phyloP scores from a whole-genome alignment of 2,797 vertebrate species.

The Gymnothorax javanicus region DNA sequence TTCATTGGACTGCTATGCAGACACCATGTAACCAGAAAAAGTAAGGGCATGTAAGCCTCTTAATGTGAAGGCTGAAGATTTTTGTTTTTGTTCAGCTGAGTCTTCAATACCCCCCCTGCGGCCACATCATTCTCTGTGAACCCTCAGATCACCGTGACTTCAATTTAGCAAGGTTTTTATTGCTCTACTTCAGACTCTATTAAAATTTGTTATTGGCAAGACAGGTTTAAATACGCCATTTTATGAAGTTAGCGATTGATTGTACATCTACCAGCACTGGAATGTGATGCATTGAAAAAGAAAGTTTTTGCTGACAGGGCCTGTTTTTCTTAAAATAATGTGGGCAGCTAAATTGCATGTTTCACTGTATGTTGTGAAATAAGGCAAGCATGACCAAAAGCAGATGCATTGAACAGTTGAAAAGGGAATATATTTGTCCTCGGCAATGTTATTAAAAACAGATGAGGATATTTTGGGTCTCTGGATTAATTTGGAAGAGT shows the following conservation, averaged over 20 bases:
- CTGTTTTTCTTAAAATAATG: neutral
- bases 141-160: neutral
- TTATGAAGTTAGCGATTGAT: neutral
- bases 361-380: neutral
- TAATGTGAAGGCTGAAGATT: slow-evolving; percentile 12
- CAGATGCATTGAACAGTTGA: neutral
- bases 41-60: neutral
- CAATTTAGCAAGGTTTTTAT: slow-evolving; percentile 14
- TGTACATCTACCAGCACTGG: neutral
- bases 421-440: neutral
- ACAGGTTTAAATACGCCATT: slow-evolving; percentile 7
- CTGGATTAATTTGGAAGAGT: neutral
- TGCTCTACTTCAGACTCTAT: slow-evolving; percentile 14
- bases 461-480: neutral
- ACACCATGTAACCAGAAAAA: neutral
- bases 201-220: neutral
- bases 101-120: slow-evolving; percentile 11
- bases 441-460: no score
- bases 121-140: neutral
- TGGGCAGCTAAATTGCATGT: neutral
- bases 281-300: neutral
- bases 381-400: neutral
- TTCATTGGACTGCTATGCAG: neutral
- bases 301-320: neutral
- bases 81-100: neutral